Percentiles rank a stretch among this genome's conserved stretches.
Evolutionary conservation across 1,140 invertebrate species (phyloP).

Genomic region (Lineus longissimus): DNA sequence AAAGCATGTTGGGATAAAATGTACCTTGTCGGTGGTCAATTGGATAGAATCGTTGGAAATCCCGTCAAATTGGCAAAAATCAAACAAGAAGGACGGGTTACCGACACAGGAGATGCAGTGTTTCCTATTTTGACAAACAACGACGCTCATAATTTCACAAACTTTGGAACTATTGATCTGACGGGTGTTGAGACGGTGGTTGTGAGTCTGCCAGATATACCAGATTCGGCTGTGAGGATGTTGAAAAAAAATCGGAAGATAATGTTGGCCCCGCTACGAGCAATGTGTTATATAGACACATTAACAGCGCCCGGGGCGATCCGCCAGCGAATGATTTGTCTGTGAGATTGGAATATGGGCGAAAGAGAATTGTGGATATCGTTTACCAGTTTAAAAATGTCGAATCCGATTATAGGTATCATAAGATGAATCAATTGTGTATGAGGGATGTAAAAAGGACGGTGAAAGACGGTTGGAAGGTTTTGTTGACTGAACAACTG

Average conservation of each 20-base stretch:
- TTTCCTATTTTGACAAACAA: constrained; percentile 4
- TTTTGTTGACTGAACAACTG: constrained; percentile 1
- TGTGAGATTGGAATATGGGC: constrained; percentile 1
- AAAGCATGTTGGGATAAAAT: constrained; percentile 6
- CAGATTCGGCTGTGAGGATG: background rate
- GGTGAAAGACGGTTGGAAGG: constrained; percentile 5
- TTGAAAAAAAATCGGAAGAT: background rate
- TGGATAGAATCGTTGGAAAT: constrained; percentile 3
- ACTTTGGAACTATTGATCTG: constrained; percentile 2
- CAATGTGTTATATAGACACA: background rate
- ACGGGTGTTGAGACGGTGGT: background rate
- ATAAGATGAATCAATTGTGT: constrained; percentile 6
- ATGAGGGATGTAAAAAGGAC: background rate
- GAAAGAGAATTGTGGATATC: background rate
- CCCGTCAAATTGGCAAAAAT: background rate
- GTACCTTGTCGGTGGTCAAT: constrained; percentile 3
- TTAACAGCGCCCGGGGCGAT: background rate
- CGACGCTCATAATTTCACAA: background rate
- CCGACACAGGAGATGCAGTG: constrained; percentile 2
- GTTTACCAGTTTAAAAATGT: constrained; percentile 7
- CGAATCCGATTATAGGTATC: background rate
- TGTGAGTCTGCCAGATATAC: background rate
- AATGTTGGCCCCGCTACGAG: background rate
- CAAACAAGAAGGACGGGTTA: background rate
- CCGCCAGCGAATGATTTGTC: background rate